Base-by-base conservation (phyloP, 2,888 invertebrate genomes). In the Mimachlamys varia region DNA sequence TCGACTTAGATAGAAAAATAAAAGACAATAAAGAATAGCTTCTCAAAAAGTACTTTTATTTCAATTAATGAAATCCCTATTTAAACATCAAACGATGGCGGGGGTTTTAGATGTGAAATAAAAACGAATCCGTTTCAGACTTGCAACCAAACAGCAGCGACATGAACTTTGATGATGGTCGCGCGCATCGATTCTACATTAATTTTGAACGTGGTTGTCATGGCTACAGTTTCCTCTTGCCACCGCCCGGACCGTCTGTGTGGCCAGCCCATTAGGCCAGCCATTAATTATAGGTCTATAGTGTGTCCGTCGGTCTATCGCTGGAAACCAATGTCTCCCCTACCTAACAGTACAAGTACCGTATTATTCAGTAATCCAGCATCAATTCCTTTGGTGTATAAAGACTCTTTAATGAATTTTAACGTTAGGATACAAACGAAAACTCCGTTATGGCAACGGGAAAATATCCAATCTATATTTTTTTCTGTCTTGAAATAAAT, bases 81-180 rank as follows among this genome's bases (percentile, higher is more conserved):
- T 76, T 76, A 76, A 5, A 76, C 76, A 76, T 76, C 76, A 76
- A 76, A 76, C 76, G 76, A 12, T 76, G 17, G 27, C 33, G 33
- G 76, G 33, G 33, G 76, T 76, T 76, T 76, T 76, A 76, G 76
- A 76, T 76, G 76, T 76, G 76, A 76, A 76, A 76, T 76, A 33
- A 76, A 76, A 76, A 12, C 0, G 22, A 76, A 76, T 76, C 76
- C 76, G 76, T 76, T 76, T 33, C 76, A 33, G 76, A 12, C 76
- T 76, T 76, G 76, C 33, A 33, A 33, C 33, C 27, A 33, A 33
- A 76, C 12, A 76, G 76, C 33, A 76, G 76, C 76, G 76, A 27
- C 0, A 0, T 76, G 76, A 76, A 76, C 76, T 76, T 76, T 76
- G 76, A 76, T 76, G 76, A 76, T 76, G 33, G 76, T 76, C 76